phyloP scores from a whole-genome alignment of 92 coral and sea anemone species.

The Parazoanthus darwini region DNA sequence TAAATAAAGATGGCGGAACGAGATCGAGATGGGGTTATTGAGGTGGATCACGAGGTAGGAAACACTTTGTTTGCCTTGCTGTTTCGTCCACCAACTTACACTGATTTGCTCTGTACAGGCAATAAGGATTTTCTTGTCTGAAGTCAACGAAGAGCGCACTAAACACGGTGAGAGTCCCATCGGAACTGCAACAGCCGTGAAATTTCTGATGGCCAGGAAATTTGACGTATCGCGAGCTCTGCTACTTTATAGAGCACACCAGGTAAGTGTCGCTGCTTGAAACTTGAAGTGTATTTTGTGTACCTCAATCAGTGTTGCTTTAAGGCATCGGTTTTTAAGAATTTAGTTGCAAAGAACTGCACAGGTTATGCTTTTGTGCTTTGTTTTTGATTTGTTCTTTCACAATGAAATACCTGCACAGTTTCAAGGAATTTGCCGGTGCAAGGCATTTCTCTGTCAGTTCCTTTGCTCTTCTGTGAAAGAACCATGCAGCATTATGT shows the following conservation, averaged over 20 bases:
- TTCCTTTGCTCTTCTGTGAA: background rate
- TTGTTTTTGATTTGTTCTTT: background rate
- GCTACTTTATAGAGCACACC: constrained; percentile 69
- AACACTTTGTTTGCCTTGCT: background rate
- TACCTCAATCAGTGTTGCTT: background rate
- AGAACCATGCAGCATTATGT: background rate
- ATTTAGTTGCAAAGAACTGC: background rate
- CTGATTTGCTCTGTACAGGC: constrained; percentile 63
- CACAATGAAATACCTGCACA: background rate
- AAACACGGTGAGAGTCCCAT: constrained; percentile 76
- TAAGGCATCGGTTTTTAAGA: background rate
- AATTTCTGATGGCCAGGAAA: constrained; percentile 90
- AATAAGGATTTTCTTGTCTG: constrained; percentile 71
- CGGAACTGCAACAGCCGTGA: constrained; percentile 86
- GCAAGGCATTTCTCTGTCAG: background rate
- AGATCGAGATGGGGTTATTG: constrained; percentile 34
- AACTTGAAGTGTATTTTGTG: background rate
- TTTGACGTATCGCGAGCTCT: constrained; percentile 86
- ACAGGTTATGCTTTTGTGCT: background rate
- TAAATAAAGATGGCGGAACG: constrained; percentile 57
- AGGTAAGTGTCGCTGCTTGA: constrained; percentile 49
- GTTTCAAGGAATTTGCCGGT: constrained; percentile 4
- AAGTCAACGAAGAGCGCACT: constrained; percentile 76
- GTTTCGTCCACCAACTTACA: constrained; percentile 3
- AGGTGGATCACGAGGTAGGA: constrained; percentile 62